Conservation (phyloP, 1,140 invertebrate species). For the Zaprionus davidi region DNA sequence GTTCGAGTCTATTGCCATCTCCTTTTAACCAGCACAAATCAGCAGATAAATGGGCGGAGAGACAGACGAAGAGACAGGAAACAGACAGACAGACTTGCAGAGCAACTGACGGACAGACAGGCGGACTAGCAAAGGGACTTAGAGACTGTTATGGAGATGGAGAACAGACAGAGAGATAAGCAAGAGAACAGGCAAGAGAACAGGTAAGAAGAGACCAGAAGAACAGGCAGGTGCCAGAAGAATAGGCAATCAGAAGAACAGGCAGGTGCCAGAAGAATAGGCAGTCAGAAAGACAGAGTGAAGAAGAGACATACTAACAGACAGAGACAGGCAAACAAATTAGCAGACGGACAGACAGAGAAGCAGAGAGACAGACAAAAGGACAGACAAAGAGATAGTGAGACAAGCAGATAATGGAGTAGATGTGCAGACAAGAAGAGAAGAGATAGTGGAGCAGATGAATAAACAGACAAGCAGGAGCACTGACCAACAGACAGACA, state of each 20-base stretch:
- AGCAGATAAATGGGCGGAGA: conserved; percentile 45
- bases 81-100: background rate
- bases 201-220: background rate
- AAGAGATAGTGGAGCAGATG: too few species aligned
- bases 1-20: conserved; percentile 1
- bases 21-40: conserved; percentile 55
- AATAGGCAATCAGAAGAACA: background rate
- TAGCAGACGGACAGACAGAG: background rate
- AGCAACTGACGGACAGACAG: background rate
- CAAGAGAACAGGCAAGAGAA: conserved; percentile 28
- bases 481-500: background rate
- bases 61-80: background rate
- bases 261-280: background rate
- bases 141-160: background rate
- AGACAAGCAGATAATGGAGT: too few species aligned
- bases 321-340: background rate
- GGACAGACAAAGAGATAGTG: background rate
- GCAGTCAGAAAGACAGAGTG: background rate
- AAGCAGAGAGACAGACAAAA: background rate
- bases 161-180: background rate
- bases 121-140: background rate
- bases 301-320: background rate
- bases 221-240: background rate
- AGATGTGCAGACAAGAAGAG: too few species aligned
- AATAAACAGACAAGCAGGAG: background rate